Evolutionary conservation across 2,797 vertebrate species (phyloP).

Genomic region (Danio jaintianensis): DNA sequence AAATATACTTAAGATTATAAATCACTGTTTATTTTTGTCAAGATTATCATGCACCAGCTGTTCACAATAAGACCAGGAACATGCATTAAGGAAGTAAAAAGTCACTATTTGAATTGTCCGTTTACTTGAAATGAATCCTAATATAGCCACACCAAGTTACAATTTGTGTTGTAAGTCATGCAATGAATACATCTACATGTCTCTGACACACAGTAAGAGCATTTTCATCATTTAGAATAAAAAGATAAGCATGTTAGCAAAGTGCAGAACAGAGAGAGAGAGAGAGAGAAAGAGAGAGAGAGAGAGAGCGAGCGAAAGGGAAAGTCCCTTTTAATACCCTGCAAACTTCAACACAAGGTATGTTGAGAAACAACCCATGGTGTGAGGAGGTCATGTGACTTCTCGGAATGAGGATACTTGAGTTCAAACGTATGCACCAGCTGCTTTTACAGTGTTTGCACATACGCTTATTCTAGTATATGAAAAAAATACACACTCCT

Average conservation of each 20-base stretch:
- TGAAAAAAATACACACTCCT: slow-evolving; percentile 27
- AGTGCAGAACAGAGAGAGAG: slow-evolving; percentile 39
- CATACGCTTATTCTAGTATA: slow-evolving; percentile 29
- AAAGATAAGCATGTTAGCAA: slow-evolving; percentile 22
- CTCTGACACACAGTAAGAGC: not conserved
- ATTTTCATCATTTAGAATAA: not conserved
- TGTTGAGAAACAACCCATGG: slow-evolving; percentile 79
- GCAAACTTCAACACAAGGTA: slow-evolving; percentile 77
- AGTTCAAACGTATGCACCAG: slow-evolving; percentile 52
- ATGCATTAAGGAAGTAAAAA: slow-evolving; percentile 7
- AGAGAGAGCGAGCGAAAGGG: slow-evolving; percentile 65
- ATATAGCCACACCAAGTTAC: not conserved
- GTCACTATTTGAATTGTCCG: not conserved
- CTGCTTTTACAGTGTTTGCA: slow-evolving; percentile 43
- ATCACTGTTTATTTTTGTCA: not conserved
- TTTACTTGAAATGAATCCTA: not conserved
- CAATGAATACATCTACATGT: not conserved
- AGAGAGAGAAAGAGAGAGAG: slow-evolving; percentile 51
- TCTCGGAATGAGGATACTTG: slow-evolving; percentile 80
- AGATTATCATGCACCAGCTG: not conserved
- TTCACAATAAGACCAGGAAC: slow-evolving; percentile 11
- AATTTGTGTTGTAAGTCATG: not conserved
- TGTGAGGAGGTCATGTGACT: slow-evolving; percentile 78
- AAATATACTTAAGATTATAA: not conserved
- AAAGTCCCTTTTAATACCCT: slow-evolving; percentile 80